Conservation (phyloP, 2,888 invertebrate species). For the Epinotia ramella region DNA sequence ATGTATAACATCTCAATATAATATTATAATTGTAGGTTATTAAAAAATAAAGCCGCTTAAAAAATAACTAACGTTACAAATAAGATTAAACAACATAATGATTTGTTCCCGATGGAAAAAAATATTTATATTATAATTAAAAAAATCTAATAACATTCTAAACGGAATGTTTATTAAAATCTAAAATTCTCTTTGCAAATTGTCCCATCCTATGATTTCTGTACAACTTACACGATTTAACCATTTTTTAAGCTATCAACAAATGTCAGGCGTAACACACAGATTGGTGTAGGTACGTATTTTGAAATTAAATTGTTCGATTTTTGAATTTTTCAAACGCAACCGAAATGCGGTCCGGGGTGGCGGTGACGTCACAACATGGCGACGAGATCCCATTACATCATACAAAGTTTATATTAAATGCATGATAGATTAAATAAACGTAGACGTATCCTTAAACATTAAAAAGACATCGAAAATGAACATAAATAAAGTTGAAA, state of each 20-base stretch:
- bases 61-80: conserved; percentile 84
- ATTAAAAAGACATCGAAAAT: conserved; percentile 80
- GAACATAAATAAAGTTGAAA: conserved; percentile 72
- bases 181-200: conserved; percentile 85
- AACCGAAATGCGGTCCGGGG: conserved; percentile 81
- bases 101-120: conserved; percentile 84
- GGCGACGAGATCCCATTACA: conserved; percentile 58
- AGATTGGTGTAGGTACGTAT: conserved; percentile 73
- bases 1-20: conserved; percentile 84
- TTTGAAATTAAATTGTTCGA: conserved; percentile 68
- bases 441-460: conserved; percentile 62
- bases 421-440: conserved; percentile 78
- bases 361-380: conserved; percentile 65
- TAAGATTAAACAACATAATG: conserved; percentile 85
- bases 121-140: conserved; percentile 73
- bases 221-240: conserved; percentile 84
- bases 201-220: conserved; percentile 84
- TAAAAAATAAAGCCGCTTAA: conserved; percentile 83
- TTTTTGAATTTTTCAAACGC: conserved; percentile 58
- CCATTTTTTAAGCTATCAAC: conserved; percentile 79
- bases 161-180: conserved; percentile 83
- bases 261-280: conserved; percentile 80
- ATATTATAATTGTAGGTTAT: conserved; percentile 79
- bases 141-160: conserved; percentile 84
- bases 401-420: conserved; percentile 66